These are phyloP conservation scores for Aethes cnicana DNA, from an alignment of 2,888 invertebrate genomes.

Conservation along the genomic window DNA sequence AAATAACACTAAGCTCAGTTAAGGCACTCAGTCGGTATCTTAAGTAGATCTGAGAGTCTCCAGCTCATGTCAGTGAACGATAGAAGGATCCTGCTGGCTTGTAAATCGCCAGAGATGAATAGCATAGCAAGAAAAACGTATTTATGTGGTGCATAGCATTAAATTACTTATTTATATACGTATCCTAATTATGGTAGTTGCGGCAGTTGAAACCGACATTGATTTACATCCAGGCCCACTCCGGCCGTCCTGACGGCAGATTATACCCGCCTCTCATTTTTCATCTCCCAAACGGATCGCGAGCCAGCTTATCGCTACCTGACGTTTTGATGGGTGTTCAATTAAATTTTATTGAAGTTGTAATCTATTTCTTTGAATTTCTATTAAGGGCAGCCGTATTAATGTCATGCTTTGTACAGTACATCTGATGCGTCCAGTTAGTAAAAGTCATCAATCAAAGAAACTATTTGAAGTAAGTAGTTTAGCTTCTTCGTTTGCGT, in stretches of 20 bases:
- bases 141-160: too few species aligned
- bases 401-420: conserved; percentile 30
- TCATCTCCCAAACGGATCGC: conserved; percentile 47
- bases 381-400: conserved; percentile 14
- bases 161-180: not conserved
- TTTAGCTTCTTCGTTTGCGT: too few species aligned
- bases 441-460: conserved; percentile 48
- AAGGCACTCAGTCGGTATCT: too few species aligned
- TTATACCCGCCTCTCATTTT: conserved; percentile 27
- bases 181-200: conserved; percentile 4
- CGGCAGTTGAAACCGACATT: conserved; percentile 1
- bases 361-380: conserved; percentile 43
- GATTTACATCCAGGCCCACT: conserved; percentile 1
- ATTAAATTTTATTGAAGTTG: conserved; percentile 52
- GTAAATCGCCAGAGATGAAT: too few species aligned
- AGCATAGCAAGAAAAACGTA: too few species aligned
- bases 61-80: too few species aligned
- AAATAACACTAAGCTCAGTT: too few species aligned
- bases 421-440: conserved; percentile 38
- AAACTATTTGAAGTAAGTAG: conserved; percentile 25
- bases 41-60: too few species aligned
- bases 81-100: too few species aligned
- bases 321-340: conserved; percentile 50
- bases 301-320: conserved; percentile 42
- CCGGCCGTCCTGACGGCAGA: conserved; percentile 10